Percentiles rank a stretch among this genome's conserved stretches.
phyloP scores from a whole-genome alignment of 1,140 invertebrate species.

The Hyles vespertilio region DNA sequence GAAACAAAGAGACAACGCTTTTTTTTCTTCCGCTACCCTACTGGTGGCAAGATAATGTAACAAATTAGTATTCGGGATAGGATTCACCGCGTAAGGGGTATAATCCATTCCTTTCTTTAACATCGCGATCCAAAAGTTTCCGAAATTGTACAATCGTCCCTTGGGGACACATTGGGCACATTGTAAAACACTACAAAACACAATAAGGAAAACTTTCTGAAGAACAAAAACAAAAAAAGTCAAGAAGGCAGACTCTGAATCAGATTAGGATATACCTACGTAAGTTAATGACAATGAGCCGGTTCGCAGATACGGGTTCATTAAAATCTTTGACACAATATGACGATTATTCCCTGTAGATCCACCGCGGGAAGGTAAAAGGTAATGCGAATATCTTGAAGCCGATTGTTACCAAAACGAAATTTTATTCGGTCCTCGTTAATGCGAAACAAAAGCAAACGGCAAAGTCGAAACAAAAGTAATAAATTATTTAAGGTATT shows the following conservation, averaged over 20 bases:
- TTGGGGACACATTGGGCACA: not conserved
- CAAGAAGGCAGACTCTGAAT: too few relatives aligned
- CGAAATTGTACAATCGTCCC: constrained; percentile 13
- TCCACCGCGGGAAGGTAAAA: constrained; percentile 14
- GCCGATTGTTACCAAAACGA: constrained; percentile 21
- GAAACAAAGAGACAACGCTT: constrained; percentile 19
- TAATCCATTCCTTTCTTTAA: constrained; percentile 19
- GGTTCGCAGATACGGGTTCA: constrained; percentile 7
- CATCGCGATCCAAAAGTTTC: constrained; percentile 13
- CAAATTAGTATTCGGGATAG: constrained; percentile 29
- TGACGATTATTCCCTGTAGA: constrained; percentile 20
- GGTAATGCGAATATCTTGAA: constrained; percentile 30
- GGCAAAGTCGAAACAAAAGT: constrained; percentile 5
- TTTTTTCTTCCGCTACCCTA: constrained; percentile 25
- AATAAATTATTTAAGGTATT: constrained; percentile 6
- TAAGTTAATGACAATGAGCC: constrained; percentile 8
- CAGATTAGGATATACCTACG: not conserved
- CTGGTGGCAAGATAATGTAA: constrained; percentile 23
- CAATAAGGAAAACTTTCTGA: too few relatives aligned
- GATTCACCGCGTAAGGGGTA: constrained; percentile 16
- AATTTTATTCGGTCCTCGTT: too few relatives aligned
- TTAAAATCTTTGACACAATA: constrained; percentile 18
- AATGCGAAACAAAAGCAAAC: too few relatives aligned
- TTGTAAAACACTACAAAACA: not conserved
- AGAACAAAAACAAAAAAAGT: too few relatives aligned